A percentile compares a stretch with the other conserved stretches of the same genome.
phyloP scores from a whole-genome alignment of 2,797 vertebrate genomes.

The Columba guinea region DNA sequence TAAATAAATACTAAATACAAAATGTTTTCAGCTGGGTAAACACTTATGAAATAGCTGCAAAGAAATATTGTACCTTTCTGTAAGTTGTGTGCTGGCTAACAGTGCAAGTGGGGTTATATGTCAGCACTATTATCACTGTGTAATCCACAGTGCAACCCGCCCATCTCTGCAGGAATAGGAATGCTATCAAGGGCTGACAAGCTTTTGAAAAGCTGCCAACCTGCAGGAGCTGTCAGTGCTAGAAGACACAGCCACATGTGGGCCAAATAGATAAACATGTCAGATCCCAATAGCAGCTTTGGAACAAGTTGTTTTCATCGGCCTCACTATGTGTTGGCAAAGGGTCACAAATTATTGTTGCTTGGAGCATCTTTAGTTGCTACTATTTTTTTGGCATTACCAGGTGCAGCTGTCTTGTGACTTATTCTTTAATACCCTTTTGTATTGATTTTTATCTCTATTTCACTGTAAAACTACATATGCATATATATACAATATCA shows the following conservation, averaged over 20 bases:
- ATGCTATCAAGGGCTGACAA: constrained; percentile 64
- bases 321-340: not conserved
- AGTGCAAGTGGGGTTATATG: not conserved
- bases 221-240: constrained; percentile 53
- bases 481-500: not conserved
- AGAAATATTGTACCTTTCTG: not conserved
- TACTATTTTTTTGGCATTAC: not conserved
- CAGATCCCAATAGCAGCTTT: constrained; percentile 33
- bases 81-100: not conserved
- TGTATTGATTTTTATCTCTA: not conserved
- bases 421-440: not conserved
- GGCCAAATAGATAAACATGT: constrained; percentile 67
- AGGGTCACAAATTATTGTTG: not conserved
- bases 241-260: constrained; percentile 59
- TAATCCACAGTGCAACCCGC: not conserved
- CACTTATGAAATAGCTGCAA: not conserved
- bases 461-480: not conserved
- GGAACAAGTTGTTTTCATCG: constrained; percentile 44
- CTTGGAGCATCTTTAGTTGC: constrained; percentile 6
- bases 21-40: not conserved
- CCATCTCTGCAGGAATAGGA: constrained; percentile 42
- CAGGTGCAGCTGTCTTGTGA: not conserved
- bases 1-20: not conserved
- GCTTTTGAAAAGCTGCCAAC: constrained; percentile 66
- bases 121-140: constrained; percentile 14